Evolutionary conservation across 2,888 invertebrate genomes (phyloP), one percentile per base, ranked within the genome.

Genomic region (Geotrupes spiniger): DNA sequence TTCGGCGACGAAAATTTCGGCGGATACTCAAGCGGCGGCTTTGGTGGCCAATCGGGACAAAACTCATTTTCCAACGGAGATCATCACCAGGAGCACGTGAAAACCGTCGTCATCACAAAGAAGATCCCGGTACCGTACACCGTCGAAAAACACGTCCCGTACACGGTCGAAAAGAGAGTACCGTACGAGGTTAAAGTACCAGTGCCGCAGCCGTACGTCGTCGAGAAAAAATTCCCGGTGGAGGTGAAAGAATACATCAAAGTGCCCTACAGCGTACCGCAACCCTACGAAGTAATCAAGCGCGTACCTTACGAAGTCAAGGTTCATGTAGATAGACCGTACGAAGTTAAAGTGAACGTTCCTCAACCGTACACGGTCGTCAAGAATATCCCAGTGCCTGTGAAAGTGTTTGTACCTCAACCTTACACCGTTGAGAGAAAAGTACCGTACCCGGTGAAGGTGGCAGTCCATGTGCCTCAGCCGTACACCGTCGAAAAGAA

Each of bases 41-140:
- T 53, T 38, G 64, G 60, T 15, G 51, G 48, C 39, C 59, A 53
- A 14, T 61, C 57, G 21, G 62, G 71, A 33, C 72, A n/a, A n/a
- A n/a, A n/a, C n/a, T n/a, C n/a, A n/a, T n/a, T n/a, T n/a, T n/a
- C n/a, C 6, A 67, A 65, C 27, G 66, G 72, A 52, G 73, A 74
- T 28, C 76, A 81, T 48, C 82, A 84, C 54, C 83, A 86, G 61
- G 87, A 89, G 63, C 85, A 87, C 66, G 80, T 89, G 53, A 89
- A 89, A 67, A 86, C 86, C 52, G 74, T 89, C 54, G 86, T 89
- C 37, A 83, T 89, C 29, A 80, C 88, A 68, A 89, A 90, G 78
- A 89, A 90, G 71, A 79, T 89, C 12, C 89, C 89, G 10, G 88
- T 88, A 5, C 89, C 88, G 2, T 88, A 88, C 73, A 87, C 87